Conservation (phyloP, 2,113 vertebrate genomes). For the Boulengeromyrus knoepffleri region DNA sequence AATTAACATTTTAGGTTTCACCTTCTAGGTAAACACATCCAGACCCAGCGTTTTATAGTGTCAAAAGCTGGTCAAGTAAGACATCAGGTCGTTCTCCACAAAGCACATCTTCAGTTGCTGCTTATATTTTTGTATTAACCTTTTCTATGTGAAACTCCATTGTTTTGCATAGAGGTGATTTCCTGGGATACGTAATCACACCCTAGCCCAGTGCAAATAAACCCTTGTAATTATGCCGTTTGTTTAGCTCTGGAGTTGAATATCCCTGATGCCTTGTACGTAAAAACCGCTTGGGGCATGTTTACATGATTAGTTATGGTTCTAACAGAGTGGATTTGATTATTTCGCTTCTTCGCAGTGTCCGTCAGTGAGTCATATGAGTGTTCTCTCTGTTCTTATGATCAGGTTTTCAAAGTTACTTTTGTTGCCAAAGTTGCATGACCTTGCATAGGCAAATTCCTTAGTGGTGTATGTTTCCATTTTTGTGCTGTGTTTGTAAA, state of each 20-base stretch:
- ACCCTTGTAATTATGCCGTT: not conserved
- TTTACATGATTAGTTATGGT: not conserved
- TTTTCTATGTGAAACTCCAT: not conserved
- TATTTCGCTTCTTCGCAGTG: not conserved
- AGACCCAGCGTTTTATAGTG: not conserved
- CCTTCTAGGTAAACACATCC: not conserved
- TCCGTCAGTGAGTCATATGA: not conserved
- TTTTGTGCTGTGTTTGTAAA: not conserved
- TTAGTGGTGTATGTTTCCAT: not conserved
- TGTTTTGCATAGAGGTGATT: not conserved
- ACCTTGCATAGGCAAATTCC: slow-evolving; percentile 13
- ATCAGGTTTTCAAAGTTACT: not conserved
- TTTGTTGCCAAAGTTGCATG: not conserved
- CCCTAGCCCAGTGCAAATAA: not conserved
- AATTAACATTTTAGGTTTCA: not conserved
- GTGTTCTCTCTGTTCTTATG: not conserved
- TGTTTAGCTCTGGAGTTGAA: not conserved
- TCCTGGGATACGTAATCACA: not conserved
- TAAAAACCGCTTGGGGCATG: not conserved
- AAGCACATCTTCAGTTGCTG: not conserved
- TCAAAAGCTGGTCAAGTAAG: not conserved
- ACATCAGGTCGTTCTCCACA: not conserved
- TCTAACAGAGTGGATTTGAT: not conserved
- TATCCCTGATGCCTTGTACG: not conserved
- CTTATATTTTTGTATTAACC: not conserved